phyloP scores from a whole-genome alignment of 2,797 vertebrate species.

The Cuculus canorus region DNA sequence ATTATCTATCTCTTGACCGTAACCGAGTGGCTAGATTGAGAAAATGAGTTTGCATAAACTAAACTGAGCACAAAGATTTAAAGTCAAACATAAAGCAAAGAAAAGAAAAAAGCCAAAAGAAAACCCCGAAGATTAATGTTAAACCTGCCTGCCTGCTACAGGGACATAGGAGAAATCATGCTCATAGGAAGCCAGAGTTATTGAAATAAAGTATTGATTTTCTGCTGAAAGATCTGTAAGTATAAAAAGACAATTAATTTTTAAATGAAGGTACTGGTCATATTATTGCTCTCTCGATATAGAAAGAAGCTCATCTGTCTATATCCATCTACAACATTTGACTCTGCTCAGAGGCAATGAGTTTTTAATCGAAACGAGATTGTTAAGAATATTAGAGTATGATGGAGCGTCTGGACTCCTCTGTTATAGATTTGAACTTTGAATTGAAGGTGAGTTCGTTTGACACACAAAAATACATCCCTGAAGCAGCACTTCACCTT shows the following conservation, averaged over 20 bases:
- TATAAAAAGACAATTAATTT: conserved; percentile 53
- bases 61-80: background rate
- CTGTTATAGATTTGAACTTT: conserved; percentile 22
- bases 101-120: background rate
- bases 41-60: background rate
- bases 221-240: conserved; percentile 19
- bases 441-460: background rate
- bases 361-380: background rate
- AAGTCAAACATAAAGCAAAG: background rate
- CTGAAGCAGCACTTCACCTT: background rate
- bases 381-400: conserved; percentile 6
- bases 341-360: conserved; percentile 16
- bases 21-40: background rate
- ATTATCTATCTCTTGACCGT: background rate
- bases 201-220: conserved; percentile 44
- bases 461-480: background rate
- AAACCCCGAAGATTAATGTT: background rate
- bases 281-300: conserved; percentile 23
- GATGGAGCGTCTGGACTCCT: background rate
- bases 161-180: background rate
- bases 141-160: background rate
- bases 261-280: background rate
- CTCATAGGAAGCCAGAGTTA: background rate
- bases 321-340: background rate
- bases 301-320: conserved; percentile 12